Evolutionary conservation across 1,140 invertebrate genomes (phyloP), one percentile per base, ranked within the genome.

Genomic region (Pseudomyrmex pallidus): DNA sequence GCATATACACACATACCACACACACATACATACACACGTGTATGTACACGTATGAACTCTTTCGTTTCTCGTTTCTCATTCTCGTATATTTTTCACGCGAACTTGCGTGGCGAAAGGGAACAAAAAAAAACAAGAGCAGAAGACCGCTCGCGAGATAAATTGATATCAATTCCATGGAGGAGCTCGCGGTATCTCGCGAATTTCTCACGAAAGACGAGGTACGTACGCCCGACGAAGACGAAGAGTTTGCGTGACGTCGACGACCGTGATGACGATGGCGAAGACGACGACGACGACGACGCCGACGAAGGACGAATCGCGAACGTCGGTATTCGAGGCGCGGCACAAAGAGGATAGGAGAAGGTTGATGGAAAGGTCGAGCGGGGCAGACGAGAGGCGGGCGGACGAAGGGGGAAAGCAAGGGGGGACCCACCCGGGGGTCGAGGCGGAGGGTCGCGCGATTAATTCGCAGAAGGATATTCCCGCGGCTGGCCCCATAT

Each of bases 401-500:
- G 70, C 68, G 44, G 25, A 57, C 13, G 13, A 20, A 54, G 8
- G 44, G 50, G 9, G 54, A 46, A 25, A 12, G 50, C 46, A 61
- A 59, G 62, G 82, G 83, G 77, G 63, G 64, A 78, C 52, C 64
- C 52, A 78, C 63, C 74, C 63, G 67, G 85, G 74, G 64, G 78
- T 52, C 80, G 78, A 87, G 90, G 87, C 87, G 87, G 83, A 88
- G 87, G 87, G 87, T 83, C 85, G 85, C 87, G 89, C 86, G 88
- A 90, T 90, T 90, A 91, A 89, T 89, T 89, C 87, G 87, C 87
- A 83, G 87, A 86, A 89, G 87, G 87, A 89, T 89, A 88, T 88
- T 88, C 87, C 87, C 87, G 87, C 87, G 87, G 87, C 87, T 88
- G 87, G 87, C 83, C 87, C 87, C 86, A 82, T 87, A 87, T 87